Evolutionary conservation across 2,113 vertebrate genomes (phyloP).

Genomic region (Callithrix jacchus): DNA sequence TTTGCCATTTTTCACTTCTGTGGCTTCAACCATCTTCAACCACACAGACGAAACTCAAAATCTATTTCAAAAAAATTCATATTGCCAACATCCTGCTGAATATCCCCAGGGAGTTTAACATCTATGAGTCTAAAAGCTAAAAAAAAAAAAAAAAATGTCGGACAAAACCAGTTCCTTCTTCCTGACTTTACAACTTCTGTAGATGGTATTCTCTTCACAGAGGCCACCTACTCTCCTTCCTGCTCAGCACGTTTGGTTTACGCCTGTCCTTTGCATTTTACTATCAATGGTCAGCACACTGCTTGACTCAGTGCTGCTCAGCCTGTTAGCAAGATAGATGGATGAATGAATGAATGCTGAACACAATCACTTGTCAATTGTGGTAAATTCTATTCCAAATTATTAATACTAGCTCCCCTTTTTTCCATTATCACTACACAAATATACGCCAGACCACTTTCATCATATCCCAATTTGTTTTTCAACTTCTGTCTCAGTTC

Average conservation of each 20-base stretch:
- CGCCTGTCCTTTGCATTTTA: not conserved
- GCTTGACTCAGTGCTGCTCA: not conserved
- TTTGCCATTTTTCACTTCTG: not conserved
- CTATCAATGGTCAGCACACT: no score
- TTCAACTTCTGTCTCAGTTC: not conserved
- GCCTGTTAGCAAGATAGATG: not conserved
- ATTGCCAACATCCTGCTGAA: not conserved
- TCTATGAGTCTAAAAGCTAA: not conserved
- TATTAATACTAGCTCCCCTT: not conserved
- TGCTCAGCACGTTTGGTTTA: accelerated
- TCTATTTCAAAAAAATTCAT: not conserved
- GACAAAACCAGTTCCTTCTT: not conserved
- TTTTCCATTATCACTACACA: not conserved
- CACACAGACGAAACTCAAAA: not conserved
- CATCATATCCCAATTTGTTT: not conserved
- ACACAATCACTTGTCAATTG: not conserved
- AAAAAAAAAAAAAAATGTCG: not conserved
- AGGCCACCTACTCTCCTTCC: not conserved
- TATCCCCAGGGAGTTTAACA: not conserved
- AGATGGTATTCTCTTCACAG: accelerated
- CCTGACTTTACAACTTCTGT: not conserved
- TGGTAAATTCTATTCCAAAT: not conserved
- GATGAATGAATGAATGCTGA: not conserved
- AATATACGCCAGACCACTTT: not conserved
- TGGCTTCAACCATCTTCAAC: not conserved